Percentiles rank a stretch among this genome's conserved stretches.
These are phyloP conservation scores for Arremon brunneinucha DNA, from an alignment of 2,797 vertebrate genomes.

Conservation along the genomic window DNA sequence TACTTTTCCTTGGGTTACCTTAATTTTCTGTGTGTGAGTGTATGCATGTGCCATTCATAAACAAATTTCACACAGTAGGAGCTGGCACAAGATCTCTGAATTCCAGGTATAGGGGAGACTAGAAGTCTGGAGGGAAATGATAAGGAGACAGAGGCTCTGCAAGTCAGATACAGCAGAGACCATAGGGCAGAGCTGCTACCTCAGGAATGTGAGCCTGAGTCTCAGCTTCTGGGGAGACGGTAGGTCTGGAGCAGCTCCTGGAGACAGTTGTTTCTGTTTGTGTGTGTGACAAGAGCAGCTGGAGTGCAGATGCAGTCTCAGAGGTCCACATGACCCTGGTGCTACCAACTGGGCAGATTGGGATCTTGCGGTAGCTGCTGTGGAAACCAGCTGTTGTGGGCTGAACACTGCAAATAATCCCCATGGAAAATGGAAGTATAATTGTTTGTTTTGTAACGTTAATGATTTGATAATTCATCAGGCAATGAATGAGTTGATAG, in stretches of 20 bases:
- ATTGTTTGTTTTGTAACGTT: neutral
- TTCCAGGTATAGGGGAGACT: neutral
- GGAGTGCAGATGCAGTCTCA: neutral
- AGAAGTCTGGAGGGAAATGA: neutral
- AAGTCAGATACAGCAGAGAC: neutral
- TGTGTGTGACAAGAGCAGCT: neutral
- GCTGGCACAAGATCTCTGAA: neutral
- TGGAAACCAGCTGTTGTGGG: accelerated
- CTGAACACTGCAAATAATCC: neutral
- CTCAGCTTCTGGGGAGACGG: neutral
- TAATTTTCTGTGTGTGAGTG: accelerated
- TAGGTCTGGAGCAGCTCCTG: neutral
- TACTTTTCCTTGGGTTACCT: neutral
- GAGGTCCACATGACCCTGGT: neutral
- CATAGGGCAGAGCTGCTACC: neutral
- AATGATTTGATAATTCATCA: neutral
- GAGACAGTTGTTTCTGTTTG: neutral
- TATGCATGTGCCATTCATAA: neutral
- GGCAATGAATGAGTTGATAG: neutral
- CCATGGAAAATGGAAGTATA: neutral
- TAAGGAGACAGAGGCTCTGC: neutral
- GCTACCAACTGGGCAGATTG: neutral
- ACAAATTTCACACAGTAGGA: neutral
- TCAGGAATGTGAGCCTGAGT: neutral
- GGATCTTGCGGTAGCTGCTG: neutral